These are phyloP conservation scores for Phaenicophaeus curvirostris DNA, from an alignment of 2,797 vertebrate species.

Conservation along the genomic window DNA sequence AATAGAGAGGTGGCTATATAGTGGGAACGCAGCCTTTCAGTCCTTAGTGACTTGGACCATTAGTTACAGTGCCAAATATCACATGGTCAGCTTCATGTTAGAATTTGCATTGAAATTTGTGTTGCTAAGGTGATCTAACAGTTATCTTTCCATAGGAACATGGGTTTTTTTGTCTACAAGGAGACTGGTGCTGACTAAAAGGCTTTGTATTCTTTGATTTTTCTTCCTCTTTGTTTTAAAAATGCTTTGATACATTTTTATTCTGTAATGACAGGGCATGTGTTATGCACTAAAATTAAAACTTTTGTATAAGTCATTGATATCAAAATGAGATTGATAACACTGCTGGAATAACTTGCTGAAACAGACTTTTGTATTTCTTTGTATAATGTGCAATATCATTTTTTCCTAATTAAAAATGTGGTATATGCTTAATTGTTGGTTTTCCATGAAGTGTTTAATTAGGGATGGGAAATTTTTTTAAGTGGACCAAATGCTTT, in stretches of 20 bases:
- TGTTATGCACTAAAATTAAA: constrained; percentile 13
- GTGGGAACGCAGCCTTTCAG: background rate
- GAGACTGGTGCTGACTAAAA: background rate
- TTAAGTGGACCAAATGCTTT: constrained; percentile 72
- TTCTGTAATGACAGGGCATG: background rate
- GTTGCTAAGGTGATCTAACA: background rate
- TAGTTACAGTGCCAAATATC: background rate
- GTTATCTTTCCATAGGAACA: background rate
- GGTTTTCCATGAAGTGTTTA: constrained; percentile 66
- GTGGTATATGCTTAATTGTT: constrained; percentile 56
- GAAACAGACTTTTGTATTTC: constrained; percentile 43
- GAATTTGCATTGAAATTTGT: background rate
- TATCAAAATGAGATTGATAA: constrained; percentile 5
- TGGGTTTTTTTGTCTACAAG: background rate
- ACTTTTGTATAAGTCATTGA: background rate
- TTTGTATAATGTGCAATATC: constrained; percentile 76
- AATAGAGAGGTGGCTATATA: background rate
- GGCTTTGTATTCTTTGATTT: background rate
- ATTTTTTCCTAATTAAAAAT: constrained; percentile 51
- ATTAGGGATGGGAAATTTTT: constrained; percentile 51
- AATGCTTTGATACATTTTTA: background rate
- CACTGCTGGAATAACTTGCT: constrained; percentile 52
- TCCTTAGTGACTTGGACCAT: background rate
- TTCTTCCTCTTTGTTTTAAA: background rate
- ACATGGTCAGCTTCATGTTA: rapidly evolving